phyloP scores from a whole-genome alignment of 2,113 vertebrate genomes.

The Acrocephalus kingi region DNA sequence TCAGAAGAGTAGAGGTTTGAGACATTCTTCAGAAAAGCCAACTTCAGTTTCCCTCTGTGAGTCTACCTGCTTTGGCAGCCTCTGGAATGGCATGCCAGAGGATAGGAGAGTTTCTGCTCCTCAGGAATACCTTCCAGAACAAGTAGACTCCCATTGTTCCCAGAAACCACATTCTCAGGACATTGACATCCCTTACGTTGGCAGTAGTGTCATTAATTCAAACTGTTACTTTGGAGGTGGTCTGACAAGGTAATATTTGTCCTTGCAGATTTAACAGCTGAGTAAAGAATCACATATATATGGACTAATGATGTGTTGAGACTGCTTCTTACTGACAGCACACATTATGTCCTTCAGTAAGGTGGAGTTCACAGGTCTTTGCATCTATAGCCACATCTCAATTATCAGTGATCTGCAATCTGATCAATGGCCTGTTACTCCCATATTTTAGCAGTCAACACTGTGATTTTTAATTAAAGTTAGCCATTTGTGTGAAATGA shows the following conservation, averaged over 20 bases:
- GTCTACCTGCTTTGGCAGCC: neutral
- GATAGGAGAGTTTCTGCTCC: neutral
- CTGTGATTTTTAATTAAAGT: conserved; percentile 69
- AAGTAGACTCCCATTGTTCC: neutral
- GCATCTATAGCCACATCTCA: neutral
- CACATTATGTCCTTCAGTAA: neutral
- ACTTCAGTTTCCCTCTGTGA: neutral
- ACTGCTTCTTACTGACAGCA: neutral
- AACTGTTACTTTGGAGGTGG: neutral
- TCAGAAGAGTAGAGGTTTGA: neutral
- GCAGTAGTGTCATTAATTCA: conserved; percentile 18
- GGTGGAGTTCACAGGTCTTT: conserved; percentile 39
- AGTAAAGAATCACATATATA: conserved; percentile 25
- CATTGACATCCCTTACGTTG: neutral
- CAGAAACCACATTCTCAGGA: neutral
- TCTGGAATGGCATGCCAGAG: neutral
- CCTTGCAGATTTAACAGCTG: conserved; percentile 33
- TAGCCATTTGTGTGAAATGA: conserved; percentile 67
- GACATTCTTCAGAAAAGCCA: neutral
- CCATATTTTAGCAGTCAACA: conserved; percentile 58
- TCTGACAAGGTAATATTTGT: conserved; percentile 31
- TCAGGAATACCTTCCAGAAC: neutral
- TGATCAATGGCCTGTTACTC: conserved; percentile 55
- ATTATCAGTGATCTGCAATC: conserved; percentile 30
- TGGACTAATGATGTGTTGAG: conserved; percentile 56